Percentiles rank a stretch among this genome's conserved stretches.
Conservation (phyloP, 2,797 vertebrate species). For the Benthosema pterotum region DNA sequence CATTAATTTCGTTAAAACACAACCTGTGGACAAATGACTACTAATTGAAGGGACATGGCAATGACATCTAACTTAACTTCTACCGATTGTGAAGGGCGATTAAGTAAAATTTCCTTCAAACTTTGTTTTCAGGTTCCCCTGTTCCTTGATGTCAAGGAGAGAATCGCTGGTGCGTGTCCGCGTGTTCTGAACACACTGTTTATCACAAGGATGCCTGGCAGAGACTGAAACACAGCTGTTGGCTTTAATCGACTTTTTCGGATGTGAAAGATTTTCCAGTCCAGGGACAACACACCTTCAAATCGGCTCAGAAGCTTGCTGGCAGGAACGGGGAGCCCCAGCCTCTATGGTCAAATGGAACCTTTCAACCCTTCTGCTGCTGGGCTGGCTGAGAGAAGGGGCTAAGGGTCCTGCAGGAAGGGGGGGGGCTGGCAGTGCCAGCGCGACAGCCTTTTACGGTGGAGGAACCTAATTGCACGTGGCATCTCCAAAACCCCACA, state of each 20-base stretch:
- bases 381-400: conserved; percentile 58
- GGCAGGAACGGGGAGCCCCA: conserved; percentile 66
- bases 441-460: conserved; percentile 62
- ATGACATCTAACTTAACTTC: conserved; percentile 21
- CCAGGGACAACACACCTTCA: conserved; percentile 77
- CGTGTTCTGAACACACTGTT: neutral
- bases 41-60: conserved; percentile 56
- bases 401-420: conserved; percentile 60
- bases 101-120: conserved; percentile 61
- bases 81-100: conserved; percentile 62
- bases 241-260: conserved; percentile 83
- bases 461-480: conserved; percentile 72
- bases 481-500: conserved; percentile 72
- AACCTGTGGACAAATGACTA: conserved; percentile 51
- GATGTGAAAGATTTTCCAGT: conserved; percentile 79
- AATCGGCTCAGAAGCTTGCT: conserved; percentile 81
- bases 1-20: conserved; percentile 64
- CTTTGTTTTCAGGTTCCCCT: conserved; percentile 46
- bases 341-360: conserved; percentile 76
- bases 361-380: conserved; percentile 75
- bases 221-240: conserved; percentile 82
- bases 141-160: conserved; percentile 65
- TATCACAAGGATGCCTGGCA: conserved; percentile 71
- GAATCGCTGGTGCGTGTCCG: conserved; percentile 40
- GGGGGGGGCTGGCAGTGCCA: conserved; percentile 62